A percentile compares a stretch with the other conserved stretches of the same genome.
Evolutionary conservation across 2,113 vertebrate species (phyloP).

Genomic region (Leptosomus discolor): DNA sequence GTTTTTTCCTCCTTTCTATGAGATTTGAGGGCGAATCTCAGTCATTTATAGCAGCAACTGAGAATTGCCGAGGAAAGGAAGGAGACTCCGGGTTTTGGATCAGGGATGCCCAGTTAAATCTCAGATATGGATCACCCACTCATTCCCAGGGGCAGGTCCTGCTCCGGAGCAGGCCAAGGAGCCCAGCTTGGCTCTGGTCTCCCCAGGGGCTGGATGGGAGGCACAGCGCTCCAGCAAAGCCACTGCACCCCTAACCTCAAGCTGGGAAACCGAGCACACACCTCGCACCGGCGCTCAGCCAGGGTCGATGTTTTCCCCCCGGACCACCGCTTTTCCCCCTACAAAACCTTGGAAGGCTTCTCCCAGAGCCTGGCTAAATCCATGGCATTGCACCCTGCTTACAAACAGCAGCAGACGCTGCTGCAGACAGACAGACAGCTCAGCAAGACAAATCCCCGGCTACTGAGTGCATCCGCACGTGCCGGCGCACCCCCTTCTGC

Average conservation of each 20-base stretch:
- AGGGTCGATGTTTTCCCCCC: accelerated
- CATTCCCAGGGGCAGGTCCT: accelerated
- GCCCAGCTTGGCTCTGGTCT: not conserved
- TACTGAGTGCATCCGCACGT: not conserved
- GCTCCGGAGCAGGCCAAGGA: accelerated
- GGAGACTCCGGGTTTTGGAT: not conserved
- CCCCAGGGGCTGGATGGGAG: accelerated
- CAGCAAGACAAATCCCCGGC: not conserved
- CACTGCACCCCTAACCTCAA: accelerated
- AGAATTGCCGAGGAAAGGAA: not conserved
- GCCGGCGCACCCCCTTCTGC: not conserved
- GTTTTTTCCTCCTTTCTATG: not conserved
- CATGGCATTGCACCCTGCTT: not conserved
- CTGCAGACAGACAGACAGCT: not conserved
- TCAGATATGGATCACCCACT: not conserved
- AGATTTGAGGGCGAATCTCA: not conserved
- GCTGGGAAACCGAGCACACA: accelerated
- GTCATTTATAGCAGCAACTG: accelerated
- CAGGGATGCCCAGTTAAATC: not conserved
- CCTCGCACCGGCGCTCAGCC: accelerated
- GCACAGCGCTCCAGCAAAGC: not conserved
- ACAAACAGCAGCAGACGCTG: not conserved
- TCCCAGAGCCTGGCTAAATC: not conserved
- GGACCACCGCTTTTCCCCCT: accelerated
- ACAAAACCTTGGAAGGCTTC: not conserved